Base-by-base conservation (phyloP, 2,797 vertebrate species). In the Novumbra hubbsi region DNA sequence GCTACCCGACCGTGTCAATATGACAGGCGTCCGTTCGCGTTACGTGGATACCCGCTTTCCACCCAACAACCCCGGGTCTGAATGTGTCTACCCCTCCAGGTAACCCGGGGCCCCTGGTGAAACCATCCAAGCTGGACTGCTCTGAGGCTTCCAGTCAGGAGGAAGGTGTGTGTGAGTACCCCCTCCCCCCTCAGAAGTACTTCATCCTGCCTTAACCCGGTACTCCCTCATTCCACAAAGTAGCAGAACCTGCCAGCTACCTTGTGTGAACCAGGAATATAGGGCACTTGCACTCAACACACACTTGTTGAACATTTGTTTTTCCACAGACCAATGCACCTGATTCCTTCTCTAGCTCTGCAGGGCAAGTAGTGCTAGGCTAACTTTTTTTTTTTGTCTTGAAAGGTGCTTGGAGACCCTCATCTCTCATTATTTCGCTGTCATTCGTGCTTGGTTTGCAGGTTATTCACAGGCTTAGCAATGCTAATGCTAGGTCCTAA, bases 131-230 rank as follows among this genome's bases (percentile, higher is more conserved):
- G 73, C 94, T 93, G 86, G 95, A 96, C 88, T 95, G 95, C 85
- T 97, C 96, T 57, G 96, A 97, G 85, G 94, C 94, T 77, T 98
- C 96, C 86, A 98, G 96, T 93, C 96, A 96, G 91, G 96, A 98
- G 85, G 96, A 98, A 95, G 96, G 96, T 97, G 82, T 81, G 87
- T 70, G 16, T 24, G 60, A 72, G 69, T 41, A 28, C 55, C 45
- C 41, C 41, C 41, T 2, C 30, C 19, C 32, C 49, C 28, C 19
- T 16, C 57, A 2, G 2, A 24, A 55, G 16, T 9, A 12, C 55
- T 15, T n/a, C 30, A 21, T 24, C 38, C 60, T 60, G 6, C 34
- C n/a, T 7, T 7, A 64, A 68, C 71, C 34, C 38, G n/a, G 34
- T 55, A 48, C 41, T 27, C 14, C n/a, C 32, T 6, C 28, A 14